Conservation (phyloP, 2,797 vertebrate species). For the Bovichtus diacanthus region DNA sequence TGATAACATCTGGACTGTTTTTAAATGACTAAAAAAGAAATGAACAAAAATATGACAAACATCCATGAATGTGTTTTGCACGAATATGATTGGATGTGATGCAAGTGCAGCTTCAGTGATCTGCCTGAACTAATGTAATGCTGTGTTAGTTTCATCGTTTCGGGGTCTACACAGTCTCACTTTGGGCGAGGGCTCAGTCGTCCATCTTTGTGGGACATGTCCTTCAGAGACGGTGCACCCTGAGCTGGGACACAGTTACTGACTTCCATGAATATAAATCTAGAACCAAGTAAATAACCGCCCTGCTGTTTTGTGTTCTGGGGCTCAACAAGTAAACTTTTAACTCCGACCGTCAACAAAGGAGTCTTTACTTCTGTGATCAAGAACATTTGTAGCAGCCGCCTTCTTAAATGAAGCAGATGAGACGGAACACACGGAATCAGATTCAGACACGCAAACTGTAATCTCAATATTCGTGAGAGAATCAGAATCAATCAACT, state of each 20-base stretch:
- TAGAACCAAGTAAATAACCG: neutral
- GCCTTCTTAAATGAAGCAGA: constrained; percentile 22
- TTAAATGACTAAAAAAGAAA: too few species aligned
- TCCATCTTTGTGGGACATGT: neutral
- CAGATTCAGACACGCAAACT: neutral
- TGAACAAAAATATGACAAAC: too few species aligned
- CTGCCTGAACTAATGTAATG: too few species aligned
- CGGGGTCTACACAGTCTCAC: neutral
- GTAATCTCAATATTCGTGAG: constrained; percentile 7
- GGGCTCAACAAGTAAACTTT: neutral
- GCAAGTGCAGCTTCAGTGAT: too few species aligned
- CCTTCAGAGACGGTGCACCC: neutral
- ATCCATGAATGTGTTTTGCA: neutral
- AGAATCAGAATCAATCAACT: too few species aligned
- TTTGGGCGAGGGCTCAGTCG: neutral
- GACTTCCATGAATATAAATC: neutral
- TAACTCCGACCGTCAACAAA: neutral
- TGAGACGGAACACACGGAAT: constrained; percentile 18
- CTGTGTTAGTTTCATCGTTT: neutral
- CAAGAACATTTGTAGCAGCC: constrained; percentile 8
- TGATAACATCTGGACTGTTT: too few species aligned
- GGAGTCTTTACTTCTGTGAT: neutral
- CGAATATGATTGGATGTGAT: too few species aligned
- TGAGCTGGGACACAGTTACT: neutral
- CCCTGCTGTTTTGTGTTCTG: neutral